These are phyloP conservation scores for Urocolius indicus DNA, from an alignment of 2,113 vertebrate genomes.

Conservation along the genomic window DNA sequence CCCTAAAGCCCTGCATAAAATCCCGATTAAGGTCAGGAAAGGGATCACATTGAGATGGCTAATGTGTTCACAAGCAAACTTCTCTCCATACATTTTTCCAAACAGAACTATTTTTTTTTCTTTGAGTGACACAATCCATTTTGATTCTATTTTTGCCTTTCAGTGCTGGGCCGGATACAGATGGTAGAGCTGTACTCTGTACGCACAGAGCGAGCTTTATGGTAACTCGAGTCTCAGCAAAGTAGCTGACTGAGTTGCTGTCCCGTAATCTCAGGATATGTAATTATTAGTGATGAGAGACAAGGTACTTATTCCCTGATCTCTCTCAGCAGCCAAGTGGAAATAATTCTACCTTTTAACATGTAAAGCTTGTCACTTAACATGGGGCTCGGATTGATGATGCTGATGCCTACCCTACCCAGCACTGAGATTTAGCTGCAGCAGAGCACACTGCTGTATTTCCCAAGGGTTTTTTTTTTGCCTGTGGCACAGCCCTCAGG, in stretches of 20 bases:
- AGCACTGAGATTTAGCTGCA: neutral
- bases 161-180: neutral
- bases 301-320: neutral
- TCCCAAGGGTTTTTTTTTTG: neutral
- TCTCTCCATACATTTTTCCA: slow-evolving; percentile 31
- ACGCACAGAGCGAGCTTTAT: neutral
- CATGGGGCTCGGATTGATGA: neutral
- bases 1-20: slow-evolving; percentile 61
- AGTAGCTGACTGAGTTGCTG: neutral
- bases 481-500: neutral
- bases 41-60: slow-evolving; percentile 31
- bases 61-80: slow-evolving; percentile 49
- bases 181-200: neutral
- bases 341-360: slow-evolving; percentile 43
- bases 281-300: slow-evolving; percentile 12
- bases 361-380: neutral
- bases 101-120: neutral
- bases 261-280: neutral
- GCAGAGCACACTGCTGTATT: neutral
- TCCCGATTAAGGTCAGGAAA: slow-evolving; percentile 40
- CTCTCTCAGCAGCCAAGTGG: slow-evolving; percentile 10
- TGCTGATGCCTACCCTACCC: accelerated
- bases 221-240: neutral
- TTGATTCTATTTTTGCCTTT: neutral
- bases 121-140: neutral